Conservation (phyloP, 2,113 vertebrate species). For the Colaptes auratus region DNA sequence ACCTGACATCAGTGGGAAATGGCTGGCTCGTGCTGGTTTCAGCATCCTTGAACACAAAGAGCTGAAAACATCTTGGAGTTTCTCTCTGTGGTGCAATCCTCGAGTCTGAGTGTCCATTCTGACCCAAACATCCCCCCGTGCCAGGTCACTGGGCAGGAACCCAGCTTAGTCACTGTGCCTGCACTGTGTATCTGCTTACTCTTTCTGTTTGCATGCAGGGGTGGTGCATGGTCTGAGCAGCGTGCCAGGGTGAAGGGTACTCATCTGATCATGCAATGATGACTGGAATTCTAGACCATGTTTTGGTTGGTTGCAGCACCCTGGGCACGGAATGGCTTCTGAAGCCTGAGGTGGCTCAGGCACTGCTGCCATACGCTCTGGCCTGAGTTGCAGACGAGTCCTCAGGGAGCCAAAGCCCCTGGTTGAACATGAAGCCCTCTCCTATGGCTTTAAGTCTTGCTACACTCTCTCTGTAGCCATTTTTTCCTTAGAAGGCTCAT, state of each 20-base stretch:
- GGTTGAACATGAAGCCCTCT: accelerated
- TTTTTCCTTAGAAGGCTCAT: neutral
- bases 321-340: neutral
- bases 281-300: neutral
- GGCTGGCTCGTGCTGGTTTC: neutral
- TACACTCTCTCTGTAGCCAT: neutral
- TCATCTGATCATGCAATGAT: neutral
- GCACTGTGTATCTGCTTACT: neutral
- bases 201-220: accelerated
- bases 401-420: neutral
- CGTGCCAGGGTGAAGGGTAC: neutral
- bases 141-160: neutral
- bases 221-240: neutral
- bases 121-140: neutral
- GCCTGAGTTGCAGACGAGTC: neutral
- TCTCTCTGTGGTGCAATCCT: neutral
- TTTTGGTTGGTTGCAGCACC: neutral
- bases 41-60: no score
- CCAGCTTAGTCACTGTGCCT: neutral
- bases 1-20: neutral
- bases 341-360: no score
- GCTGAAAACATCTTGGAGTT: neutral
- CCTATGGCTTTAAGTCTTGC: neutral
- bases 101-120: neutral
- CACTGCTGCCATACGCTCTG: accelerated